Percentiles rank a stretch among this genome's conserved stretches.
These are phyloP conservation scores for Varroa destructor DNA, from an alignment of 1,140 invertebrate species.

Conservation along the genomic window DNA sequence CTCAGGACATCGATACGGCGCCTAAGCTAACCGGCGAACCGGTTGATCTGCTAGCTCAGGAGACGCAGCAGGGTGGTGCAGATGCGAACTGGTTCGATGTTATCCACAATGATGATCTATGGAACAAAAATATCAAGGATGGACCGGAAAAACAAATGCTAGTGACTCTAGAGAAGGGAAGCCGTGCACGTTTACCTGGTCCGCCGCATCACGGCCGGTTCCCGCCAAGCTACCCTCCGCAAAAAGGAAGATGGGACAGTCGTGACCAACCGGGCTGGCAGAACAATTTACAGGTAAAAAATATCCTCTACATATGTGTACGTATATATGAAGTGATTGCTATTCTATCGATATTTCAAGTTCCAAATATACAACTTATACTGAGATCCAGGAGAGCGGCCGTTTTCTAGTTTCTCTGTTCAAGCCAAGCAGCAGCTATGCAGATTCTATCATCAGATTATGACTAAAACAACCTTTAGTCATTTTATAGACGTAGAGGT, in stretches of 20 bases:
- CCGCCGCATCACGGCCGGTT: not conserved
- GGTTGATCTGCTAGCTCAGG: constrained; percentile 6
- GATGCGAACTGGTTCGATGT: constrained; percentile 18
- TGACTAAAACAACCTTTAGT: too few relatives aligned
- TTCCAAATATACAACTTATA: too few relatives aligned
- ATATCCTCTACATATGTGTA: not conserved
- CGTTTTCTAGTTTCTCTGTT: too few relatives aligned
- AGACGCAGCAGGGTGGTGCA: constrained; percentile 8
- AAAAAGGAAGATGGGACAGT: not conserved
- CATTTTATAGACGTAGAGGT: too few relatives aligned
- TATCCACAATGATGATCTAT: constrained; percentile 21
- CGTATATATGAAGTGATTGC: not conserved
- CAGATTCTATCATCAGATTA: too few relatives aligned
- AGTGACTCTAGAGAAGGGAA: constrained; percentile 1
- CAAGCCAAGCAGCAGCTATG: too few relatives aligned
- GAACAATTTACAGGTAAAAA: constrained; percentile 7
- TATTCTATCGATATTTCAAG: not conserved
- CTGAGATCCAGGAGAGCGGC: too few relatives aligned
- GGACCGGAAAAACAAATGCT: constrained; percentile 20
- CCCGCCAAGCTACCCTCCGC: not conserved
- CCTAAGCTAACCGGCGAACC: not conserved
- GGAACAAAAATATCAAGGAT: constrained; percentile 23
- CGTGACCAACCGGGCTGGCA: not conserved
- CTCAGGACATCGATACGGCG: too few relatives aligned
- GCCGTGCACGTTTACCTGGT: not conserved